These are phyloP conservation scores for Natrix natrix DNA, from an alignment of 2,797 vertebrate genomes.

Conservation along the genomic window DNA sequence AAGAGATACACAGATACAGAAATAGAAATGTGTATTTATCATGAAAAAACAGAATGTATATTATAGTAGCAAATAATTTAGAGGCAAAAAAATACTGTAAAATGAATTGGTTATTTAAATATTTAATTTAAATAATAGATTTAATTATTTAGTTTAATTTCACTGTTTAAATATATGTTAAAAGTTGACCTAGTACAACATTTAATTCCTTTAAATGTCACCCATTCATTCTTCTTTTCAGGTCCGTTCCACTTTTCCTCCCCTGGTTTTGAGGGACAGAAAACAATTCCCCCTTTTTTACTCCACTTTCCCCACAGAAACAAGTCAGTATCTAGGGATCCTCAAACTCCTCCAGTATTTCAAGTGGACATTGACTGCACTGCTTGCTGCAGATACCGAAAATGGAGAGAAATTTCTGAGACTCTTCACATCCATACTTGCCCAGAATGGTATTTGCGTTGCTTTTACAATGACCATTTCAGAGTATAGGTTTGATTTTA, in stretches of 20 bases:
- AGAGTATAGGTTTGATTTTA: too few species aligned
- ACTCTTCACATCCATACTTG: too few species aligned
- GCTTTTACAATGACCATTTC: too few species aligned
- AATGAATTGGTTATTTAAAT: neutral
- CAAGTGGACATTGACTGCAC: too few species aligned
- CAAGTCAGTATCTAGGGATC: neutral
- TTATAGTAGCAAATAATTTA: neutral
- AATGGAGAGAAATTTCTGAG: too few species aligned
- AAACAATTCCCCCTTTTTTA: neutral
- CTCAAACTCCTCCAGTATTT: neutral
- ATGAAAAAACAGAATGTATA: neutral
- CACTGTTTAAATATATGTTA: neutral
- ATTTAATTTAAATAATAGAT: neutral
- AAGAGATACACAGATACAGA: neutral
- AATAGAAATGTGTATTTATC: neutral
- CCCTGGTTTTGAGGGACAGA: neutral
- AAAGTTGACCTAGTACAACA: too few species aligned
- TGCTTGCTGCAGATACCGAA: too few species aligned
- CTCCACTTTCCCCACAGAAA: neutral
- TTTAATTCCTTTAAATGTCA: too few species aligned
- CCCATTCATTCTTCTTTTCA: neutral
- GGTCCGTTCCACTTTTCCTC: neutral
- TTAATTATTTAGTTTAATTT: neutral
- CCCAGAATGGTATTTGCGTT: neutral
- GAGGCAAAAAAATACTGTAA: neutral